These are phyloP conservation scores for Tor tambroides DNA, from an alignment of 2,113 vertebrate genomes.

Conservation along the genomic window DNA sequence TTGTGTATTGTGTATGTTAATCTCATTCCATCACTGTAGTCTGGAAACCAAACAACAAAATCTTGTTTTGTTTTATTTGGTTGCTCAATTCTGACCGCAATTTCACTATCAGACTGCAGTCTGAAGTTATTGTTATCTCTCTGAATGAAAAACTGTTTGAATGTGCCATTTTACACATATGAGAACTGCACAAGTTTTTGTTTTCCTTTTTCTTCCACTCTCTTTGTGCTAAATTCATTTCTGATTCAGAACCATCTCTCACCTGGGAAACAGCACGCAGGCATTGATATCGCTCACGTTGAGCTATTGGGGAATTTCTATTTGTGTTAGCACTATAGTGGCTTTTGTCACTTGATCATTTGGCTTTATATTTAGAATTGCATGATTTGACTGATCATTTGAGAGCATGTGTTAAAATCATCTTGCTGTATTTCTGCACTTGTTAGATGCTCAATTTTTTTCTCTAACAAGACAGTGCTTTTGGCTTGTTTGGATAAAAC, in stretches of 20 bases:
- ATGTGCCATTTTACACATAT: conserved; percentile 19
- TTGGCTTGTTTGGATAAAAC: not conserved
- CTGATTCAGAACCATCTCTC: conserved; percentile 83
- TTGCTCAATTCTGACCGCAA: not conserved
- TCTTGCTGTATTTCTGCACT: not conserved
- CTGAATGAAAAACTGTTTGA: conserved; percentile 9
- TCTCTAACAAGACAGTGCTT: too few species aligned
- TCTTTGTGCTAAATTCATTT: conserved; percentile 78
- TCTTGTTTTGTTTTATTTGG: not conserved
- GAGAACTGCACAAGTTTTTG: conserved; percentile 35
- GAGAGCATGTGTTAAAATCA: not conserved
- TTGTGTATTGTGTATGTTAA: not conserved
- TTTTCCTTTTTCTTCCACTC: conserved; percentile 55
- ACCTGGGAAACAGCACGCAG: conserved; percentile 84
- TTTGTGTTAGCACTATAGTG: conserved; percentile 85
- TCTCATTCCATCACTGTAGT: not conserved
- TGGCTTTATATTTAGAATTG: conserved; percentile 62
- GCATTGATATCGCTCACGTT: conserved; percentile 89
- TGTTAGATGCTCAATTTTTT: too few species aligned
- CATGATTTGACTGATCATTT: not conserved
- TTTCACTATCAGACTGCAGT: not conserved
- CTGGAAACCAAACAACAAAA: not conserved
- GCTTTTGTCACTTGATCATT: conserved; percentile 80
- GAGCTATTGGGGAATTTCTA: conserved; percentile 89
- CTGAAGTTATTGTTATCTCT: not conserved